Conservation (phyloP, 2,888 invertebrate genomes). For the Homarus gammarus region DNA sequence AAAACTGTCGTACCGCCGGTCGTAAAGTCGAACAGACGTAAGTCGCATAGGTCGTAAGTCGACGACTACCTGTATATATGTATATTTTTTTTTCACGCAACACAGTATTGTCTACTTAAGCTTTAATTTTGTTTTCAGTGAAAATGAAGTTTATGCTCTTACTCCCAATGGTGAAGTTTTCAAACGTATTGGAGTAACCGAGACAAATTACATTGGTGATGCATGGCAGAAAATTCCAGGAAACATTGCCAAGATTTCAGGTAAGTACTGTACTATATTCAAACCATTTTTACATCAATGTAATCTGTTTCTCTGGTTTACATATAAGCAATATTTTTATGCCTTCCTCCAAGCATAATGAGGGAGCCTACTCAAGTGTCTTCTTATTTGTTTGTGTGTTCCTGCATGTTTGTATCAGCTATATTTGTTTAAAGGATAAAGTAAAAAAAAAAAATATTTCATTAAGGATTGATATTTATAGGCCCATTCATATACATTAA, state of each 20-base stretch:
- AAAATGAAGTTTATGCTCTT: slow-evolving; percentile 81
- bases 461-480: too few species aligned
- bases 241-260: slow-evolving; percentile 78
- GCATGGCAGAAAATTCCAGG: slow-evolving; percentile 80
- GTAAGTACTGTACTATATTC: slow-evolving; percentile 76
- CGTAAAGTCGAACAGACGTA: too few species aligned
- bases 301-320: too few species aligned
- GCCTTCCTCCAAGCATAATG: neutral
- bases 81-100: too few species aligned
- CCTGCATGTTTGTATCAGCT: neutral
- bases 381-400: neutral
- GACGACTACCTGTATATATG: too few species aligned
- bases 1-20: too few species aligned
- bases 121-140: slow-evolving; percentile 77
- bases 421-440: neutral
- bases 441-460: too few species aligned
- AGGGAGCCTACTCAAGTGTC: neutral
- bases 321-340: neutral
- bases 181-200: slow-evolving; percentile 80
- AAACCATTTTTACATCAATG: neutral
- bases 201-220: slow-evolving; percentile 80
- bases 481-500: too few species aligned
- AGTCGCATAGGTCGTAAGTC: too few species aligned
- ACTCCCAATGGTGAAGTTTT: slow-evolving; percentile 79
- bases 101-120: slow-evolving; percentile 28